These are phyloP conservation scores for Meloidogyne exigua DNA, from an alignment of 1,140 invertebrate species.

Conservation along the genomic window DNA sequence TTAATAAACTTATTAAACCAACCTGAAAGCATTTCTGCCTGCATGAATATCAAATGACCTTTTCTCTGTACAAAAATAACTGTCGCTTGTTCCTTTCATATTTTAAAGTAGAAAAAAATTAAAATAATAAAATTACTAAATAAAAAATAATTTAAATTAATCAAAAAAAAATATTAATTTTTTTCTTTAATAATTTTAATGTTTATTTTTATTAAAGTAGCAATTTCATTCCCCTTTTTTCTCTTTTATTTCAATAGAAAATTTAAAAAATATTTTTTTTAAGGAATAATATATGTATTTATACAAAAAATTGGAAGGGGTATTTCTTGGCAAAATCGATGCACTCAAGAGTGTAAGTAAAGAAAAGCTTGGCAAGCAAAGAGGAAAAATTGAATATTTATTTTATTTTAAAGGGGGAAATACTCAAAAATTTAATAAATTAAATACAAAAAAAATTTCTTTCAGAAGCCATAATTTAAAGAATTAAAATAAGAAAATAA, in stretches of 20 bases:
- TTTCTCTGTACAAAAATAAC: background rate
- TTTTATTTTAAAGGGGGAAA: background rate
- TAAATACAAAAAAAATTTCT: no score
- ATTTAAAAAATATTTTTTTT: background rate
- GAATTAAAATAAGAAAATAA: no score
- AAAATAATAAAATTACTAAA: no score
- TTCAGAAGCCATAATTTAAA: no score
- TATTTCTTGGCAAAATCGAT: slow-evolving; percentile 2
- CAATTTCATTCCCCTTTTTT: background rate
- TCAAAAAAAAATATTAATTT: background rate
- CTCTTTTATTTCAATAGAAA: background rate
- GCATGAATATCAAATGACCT: slow-evolving; percentile 6
- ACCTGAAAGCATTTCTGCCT: slow-evolving; percentile 26
- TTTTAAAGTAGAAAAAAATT: background rate
- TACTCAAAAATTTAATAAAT: no score
- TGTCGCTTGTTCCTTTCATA: background rate
- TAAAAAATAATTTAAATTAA: background rate
- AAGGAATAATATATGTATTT: background rate
- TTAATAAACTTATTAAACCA: background rate
- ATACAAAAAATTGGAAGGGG: background rate
- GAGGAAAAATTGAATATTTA: no score
- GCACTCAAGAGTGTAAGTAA: background rate
- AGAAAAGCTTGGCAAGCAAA: background rate
- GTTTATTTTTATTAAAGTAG: background rate
- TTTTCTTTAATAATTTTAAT: background rate